Evolutionary conservation across 2,113 vertebrate genomes (phyloP).

Genomic region (Gracilinanus agilis): DNA sequence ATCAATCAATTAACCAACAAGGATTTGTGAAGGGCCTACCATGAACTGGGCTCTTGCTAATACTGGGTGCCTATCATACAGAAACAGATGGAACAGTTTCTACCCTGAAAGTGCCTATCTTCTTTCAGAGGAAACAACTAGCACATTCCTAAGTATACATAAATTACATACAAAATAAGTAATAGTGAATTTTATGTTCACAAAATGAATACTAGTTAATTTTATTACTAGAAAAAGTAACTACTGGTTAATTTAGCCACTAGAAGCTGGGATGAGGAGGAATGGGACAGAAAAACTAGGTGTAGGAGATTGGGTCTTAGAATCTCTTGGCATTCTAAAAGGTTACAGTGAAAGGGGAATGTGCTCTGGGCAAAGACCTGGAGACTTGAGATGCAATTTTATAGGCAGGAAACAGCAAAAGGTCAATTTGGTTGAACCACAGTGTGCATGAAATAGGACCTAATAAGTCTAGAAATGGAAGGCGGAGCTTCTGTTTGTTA

Average conservation of each 20-base stretch:
- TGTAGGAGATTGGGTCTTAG: not conserved
- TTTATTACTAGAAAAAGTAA: not conserved
- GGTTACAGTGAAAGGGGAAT: not conserved
- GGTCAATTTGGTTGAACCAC: not conserved
- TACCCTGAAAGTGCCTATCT: not conserved
- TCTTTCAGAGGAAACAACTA: not conserved
- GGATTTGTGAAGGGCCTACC: not conserved
- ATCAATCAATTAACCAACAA: not conserved
- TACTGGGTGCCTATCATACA: not conserved
- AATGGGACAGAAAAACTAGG: not conserved
- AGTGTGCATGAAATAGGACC: not conserved
- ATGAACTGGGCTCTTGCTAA: not conserved
- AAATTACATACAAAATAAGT: not conserved
- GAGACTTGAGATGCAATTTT: not conserved
- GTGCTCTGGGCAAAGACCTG: not conserved
- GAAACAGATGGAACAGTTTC: not conserved
- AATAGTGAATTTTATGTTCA: not conserved
- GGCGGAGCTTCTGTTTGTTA: not conserved
- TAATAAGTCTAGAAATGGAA: not conserved
- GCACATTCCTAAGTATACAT: not conserved
- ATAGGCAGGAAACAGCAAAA: not conserved
- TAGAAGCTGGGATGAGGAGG: not conserved
- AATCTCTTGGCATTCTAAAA: not conserved
- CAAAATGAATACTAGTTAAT: not conserved
- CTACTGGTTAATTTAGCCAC: not conserved